A percentile compares a stretch with the other conserved stretches of the same genome.
phyloP scores from a whole-genome alignment of 2,113 vertebrate genomes.

The Pimephales promelas region DNA sequence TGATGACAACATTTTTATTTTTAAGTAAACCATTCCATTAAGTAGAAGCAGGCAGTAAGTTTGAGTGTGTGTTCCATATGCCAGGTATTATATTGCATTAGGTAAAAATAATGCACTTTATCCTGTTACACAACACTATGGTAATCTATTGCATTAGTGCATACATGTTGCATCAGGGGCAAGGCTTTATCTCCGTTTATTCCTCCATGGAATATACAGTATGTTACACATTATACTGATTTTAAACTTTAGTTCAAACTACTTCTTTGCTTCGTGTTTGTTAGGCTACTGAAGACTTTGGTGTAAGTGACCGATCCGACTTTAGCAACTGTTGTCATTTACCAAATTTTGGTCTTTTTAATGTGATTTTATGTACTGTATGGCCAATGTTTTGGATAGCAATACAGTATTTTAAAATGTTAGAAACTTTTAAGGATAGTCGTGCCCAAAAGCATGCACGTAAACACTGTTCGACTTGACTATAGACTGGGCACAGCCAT shows the following conservation, averaged over 20 bases:
- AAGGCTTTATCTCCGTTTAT: background rate
- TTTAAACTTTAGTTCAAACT: background rate
- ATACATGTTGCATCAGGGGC: conserved; percentile 10
- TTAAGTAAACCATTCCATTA: background rate
- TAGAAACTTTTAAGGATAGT: no score
- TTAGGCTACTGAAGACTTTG: no score
- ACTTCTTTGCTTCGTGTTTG: background rate
- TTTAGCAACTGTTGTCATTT: background rate
- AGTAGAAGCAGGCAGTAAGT: background rate
- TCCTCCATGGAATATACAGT: background rate
- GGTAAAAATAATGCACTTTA: background rate
- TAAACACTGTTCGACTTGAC: no score
- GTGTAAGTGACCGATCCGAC: background rate
- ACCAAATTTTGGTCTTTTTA: background rate
- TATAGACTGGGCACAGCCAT: no score
- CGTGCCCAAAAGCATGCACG: no score
- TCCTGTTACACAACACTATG: conserved; percentile 57
- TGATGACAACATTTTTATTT: background rate
- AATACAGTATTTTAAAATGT: background rate
- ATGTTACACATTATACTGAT: background rate
- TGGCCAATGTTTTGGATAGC: background rate
- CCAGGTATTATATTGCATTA: background rate
- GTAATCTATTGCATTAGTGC: conserved; percentile 39
- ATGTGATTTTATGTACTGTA: background rate
- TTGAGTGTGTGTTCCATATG: background rate